Conservation (phyloP, 2,113 vertebrate genomes). For the Tichodroma muraria region DNA sequence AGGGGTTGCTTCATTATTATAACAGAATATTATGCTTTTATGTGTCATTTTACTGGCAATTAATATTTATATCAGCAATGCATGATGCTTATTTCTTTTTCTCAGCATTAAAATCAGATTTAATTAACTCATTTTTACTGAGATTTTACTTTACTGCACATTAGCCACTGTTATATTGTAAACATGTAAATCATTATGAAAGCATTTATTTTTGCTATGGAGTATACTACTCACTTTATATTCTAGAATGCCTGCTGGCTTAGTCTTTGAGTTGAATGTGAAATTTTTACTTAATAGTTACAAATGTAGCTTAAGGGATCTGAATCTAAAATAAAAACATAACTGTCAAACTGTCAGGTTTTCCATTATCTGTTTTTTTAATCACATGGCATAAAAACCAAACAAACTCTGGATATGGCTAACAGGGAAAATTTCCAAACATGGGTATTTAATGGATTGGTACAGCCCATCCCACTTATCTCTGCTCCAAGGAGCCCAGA, state of each 20-base stretch:
- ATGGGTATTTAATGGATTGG: neutral
- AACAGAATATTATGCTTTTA: neutral
- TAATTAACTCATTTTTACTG: slow-evolving; percentile 50
- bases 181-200: slow-evolving; percentile 29
- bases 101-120: slow-evolving; percentile 11
- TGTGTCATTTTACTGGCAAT: neutral
- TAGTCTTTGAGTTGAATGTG: neutral
- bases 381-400: neutral
- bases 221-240: neutral
- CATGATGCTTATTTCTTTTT: slow-evolving; percentile 13
- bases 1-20: neutral
- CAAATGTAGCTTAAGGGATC: neutral
- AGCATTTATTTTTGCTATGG: neutral
- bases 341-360: neutral
- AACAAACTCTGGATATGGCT: accelerated
- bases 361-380: neutral
- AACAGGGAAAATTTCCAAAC: neutral
- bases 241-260: slow-evolving; percentile 1
- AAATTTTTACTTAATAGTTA: neutral
- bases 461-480: neutral
- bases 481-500: neutral
- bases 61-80: slow-evolving; percentile 41
- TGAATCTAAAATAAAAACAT: neutral
- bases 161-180: slow-evolving; percentile 19
- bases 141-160: slow-evolving; percentile 23